Conservation (phyloP, 2,113 vertebrate genomes). For the Prunella himalayana region DNA sequence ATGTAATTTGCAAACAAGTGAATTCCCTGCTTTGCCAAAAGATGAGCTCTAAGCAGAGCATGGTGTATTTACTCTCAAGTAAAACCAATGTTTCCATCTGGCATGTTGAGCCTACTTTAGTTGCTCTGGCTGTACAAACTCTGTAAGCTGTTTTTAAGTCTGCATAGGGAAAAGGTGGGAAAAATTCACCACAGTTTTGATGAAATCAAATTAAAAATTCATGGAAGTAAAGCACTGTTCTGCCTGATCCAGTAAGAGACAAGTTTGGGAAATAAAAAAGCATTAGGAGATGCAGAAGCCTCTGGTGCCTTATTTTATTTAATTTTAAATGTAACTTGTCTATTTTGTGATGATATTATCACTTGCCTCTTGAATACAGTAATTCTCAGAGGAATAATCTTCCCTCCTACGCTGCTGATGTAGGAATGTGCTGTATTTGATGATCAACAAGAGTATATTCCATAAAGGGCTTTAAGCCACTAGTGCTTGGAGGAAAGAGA, state of each 20-base stretch:
- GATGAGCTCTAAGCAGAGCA: not conserved
- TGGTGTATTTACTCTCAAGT: not conserved
- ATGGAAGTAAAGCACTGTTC: not conserved
- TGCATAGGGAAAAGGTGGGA: not conserved
- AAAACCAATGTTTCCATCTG: not conserved
- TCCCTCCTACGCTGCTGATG: conserved; percentile 14
- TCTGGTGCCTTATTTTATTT: not conserved
- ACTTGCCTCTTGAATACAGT: conserved; percentile 29
- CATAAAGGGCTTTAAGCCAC: conserved; percentile 41
- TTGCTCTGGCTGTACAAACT: not conserved
- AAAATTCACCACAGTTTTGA: not conserved
- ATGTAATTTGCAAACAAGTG: not conserved
- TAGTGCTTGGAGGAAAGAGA: conserved; percentile 37
- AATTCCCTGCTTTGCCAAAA: not conserved
- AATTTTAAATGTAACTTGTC: conserved; percentile 42
- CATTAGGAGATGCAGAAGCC: not conserved
- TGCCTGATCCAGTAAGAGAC: not conserved
- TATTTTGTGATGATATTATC: conserved; percentile 46
- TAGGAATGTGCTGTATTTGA: conserved; percentile 32
- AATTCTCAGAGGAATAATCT: conserved; percentile 47
- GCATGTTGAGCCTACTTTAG: not conserved
- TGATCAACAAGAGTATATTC: conserved; percentile 31
- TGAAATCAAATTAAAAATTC: conserved; percentile 26
- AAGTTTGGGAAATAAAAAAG: conserved; percentile 10
- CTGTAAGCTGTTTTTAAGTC: not conserved